phyloP scores from a whole-genome alignment of 1,140 invertebrate species.

The Hycleus cichorii region DNA sequence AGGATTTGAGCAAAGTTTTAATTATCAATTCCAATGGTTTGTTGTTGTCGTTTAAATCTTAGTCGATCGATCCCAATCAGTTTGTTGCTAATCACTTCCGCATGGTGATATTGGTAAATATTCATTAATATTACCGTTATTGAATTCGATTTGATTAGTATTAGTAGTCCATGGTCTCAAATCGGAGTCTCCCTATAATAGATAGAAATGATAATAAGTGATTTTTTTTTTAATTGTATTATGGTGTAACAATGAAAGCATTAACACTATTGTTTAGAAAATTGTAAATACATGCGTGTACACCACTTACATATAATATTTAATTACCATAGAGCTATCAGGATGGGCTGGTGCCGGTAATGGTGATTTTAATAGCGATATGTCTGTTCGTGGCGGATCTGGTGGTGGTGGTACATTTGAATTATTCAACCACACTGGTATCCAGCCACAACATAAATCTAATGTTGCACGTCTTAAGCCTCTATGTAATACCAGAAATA shows the following conservation, averaged over 20 bases:
- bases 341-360: conserved; percentile 47
- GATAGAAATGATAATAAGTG: background rate
- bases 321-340: conserved; percentile 59
- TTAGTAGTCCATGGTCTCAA: conserved; percentile 36
- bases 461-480: conserved; percentile 62
- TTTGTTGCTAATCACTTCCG: conserved; percentile 32
- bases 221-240: background rate
- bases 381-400: conserved; percentile 42
- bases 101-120: conserved; percentile 28
- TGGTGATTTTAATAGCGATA: conserved; percentile 46
- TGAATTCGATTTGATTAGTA: conserved; percentile 31
- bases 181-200: conserved; percentile 41
- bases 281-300: conserved; percentile 30
- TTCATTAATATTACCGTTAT: conserved; percentile 18
- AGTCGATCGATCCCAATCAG: conserved; percentile 37
- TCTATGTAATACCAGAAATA: conserved; percentile 72
- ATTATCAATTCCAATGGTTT: background rate
- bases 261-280: background rate
- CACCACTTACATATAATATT: conserved; percentile 61
- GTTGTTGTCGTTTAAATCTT: conserved; percentile 26
- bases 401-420: conserved; percentile 39
- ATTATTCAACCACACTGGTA: conserved; percentile 49
- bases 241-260: background rate
- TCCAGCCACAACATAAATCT: conserved; percentile 65
- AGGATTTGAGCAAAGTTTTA: no score